phyloP scores from a whole-genome alignment of 2,888 invertebrate genomes.

The Linyphia triangularis region DNA sequence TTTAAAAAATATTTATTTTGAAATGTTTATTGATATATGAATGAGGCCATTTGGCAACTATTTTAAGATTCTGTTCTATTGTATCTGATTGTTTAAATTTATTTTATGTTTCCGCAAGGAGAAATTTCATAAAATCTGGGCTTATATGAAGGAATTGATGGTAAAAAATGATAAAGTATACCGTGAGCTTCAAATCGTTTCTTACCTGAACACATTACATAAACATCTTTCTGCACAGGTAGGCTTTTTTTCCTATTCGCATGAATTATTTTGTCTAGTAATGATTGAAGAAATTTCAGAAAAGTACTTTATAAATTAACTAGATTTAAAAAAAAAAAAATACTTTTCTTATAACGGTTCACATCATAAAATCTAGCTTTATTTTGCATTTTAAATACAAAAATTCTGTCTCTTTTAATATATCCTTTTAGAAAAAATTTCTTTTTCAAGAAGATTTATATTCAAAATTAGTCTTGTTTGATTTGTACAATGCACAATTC shows the following conservation, averaged over 20 bases:
- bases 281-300: too few relatives aligned
- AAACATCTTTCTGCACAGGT: constrained; percentile 34
- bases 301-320: too few relatives aligned
- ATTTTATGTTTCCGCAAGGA: constrained; percentile 18
- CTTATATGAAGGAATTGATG: not conserved
- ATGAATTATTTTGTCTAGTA: too few relatives aligned
- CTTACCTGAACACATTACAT: not conserved
- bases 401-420: too few relatives aligned
- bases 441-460: too few relatives aligned
- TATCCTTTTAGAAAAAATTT: not conserved
- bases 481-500: too few relatives aligned
- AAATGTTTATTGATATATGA: not conserved
- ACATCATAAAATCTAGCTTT: too few relatives aligned
- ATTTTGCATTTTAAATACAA: too few relatives aligned
- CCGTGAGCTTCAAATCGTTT: not conserved
- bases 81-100: not conserved
- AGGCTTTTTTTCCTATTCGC: too few relatives aligned
- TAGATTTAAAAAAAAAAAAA: too few relatives aligned
- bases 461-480: too few relatives aligned
- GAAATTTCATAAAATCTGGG: constrained; percentile 35
- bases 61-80: not conserved
- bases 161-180: not conserved
- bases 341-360: too few relatives aligned
- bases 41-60: not conserved
- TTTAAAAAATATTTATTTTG: not conserved